These are phyloP conservation scores for Liodrosophila aerea DNA, from an alignment of 2,888 invertebrate genomes.

Conservation along the genomic window DNA sequence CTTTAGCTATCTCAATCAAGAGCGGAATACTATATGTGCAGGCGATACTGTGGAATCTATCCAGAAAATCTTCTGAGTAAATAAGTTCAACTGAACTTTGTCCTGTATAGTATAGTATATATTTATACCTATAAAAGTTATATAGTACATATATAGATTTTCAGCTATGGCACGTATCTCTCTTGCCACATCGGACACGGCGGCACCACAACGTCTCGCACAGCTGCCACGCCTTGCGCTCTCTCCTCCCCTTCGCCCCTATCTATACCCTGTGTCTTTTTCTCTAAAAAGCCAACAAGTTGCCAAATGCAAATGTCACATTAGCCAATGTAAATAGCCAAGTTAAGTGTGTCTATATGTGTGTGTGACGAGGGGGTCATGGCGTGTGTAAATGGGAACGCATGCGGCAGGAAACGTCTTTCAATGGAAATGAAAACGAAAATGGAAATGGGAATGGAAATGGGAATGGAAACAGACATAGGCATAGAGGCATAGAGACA, in stretches of 20 bases:
- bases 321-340: slow-evolving; percentile 9
- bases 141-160: no score
- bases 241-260: background rate
- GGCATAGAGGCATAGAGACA: background rate
- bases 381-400: slow-evolving; percentile 20
- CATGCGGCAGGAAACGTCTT: slow-evolving; percentile 68
- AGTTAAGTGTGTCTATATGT: slow-evolving; percentile 4
- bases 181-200: background rate
- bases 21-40: no score
- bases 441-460: slow-evolving; percentile 71
- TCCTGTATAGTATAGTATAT: no score
- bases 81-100: no score
- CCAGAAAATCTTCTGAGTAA: no score
- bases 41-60: no score
- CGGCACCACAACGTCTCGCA: slow-evolving; percentile 1
- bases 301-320: slow-evolving; percentile 42
- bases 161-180: no score
- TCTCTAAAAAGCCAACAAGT: slow-evolving; percentile 1
- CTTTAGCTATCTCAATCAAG: no score
- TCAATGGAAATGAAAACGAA: slow-evolving; percentile 76
- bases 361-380: background rate
- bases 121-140: no score
- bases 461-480: slow-evolving; percentile 25
- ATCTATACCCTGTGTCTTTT: background rate
- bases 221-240: background rate